Base-by-base conservation (phyloP, 2,113 vertebrate species). In the Diglossa brunneiventris region DNA sequence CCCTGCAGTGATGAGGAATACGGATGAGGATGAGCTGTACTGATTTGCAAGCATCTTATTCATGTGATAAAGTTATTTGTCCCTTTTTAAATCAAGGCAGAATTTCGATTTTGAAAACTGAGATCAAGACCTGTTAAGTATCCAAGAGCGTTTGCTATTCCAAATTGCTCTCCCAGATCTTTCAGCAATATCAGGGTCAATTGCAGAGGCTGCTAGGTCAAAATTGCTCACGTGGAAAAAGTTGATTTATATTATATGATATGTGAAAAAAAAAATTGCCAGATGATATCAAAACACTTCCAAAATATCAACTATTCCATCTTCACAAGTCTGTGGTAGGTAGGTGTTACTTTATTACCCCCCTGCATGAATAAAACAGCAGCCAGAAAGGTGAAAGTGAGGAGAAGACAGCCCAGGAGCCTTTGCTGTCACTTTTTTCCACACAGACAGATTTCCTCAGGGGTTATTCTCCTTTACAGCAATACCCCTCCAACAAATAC, bases 201-300 rank as follows among this genome's bases (percentile, higher is more conserved):
- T 49, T 81, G 93, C 70, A 87, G 74, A 93, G 80, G 61, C 66
- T 96, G 68, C 59, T 94, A 87, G 83, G 87, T 96, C 94, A 95
- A 83, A 94, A 87, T 12, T 61, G 47, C 37, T 95, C 93, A 78
- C 31, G 20, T 49, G 72, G 81, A 92, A 93, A 89, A 59, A 87
- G 69, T 55, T n/a, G 23, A 92, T 76, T 94, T 91, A 77, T 90
- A 69, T 66, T 76, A 39, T 16, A 47, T 75, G 19, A 72, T 23
- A 41, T 22, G 18, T 61, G 70, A 4, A 42, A 63, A 92, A 84
- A 37, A 83, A 79, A 79, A 88, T 27, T 88, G 85, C 83, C 73
- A 55, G 70, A 78, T 93, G 66, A 52, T 91, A 90, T 89, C 73
- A 66, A 92, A 96, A 49, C 55, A 90, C 42, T 67, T 58, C 33